Conservation (phyloP, 2,797 vertebrate genomes). For the Tiaroga cobitis region DNA sequence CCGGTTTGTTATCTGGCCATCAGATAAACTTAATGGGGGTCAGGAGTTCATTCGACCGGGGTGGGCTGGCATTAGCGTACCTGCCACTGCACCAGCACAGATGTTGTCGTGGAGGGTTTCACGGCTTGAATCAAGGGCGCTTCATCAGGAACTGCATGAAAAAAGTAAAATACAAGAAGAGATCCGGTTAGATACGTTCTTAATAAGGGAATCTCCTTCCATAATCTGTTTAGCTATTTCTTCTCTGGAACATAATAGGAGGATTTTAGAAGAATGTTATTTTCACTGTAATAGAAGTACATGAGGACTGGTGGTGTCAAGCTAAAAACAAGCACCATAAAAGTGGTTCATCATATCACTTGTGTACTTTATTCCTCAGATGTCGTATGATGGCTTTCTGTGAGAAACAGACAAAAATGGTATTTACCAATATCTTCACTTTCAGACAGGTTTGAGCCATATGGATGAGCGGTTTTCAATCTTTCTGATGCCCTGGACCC, state of each 20-base stretch:
- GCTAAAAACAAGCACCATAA: not conserved
- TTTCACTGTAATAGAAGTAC: not conserved
- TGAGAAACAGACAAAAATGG: not conserved
- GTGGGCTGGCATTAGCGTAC: conserved; percentile 71
- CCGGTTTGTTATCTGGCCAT: conserved; percentile 36
- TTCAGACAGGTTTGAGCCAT: not conserved
- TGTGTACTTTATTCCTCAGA: not conserved
- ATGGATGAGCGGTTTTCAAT: not conserved
- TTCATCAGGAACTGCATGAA: conserved; percentile 85
- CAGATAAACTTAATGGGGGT: conserved; percentile 42
- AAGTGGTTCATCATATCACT: not conserved
- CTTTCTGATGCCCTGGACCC: not conserved
- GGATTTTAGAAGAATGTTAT: not conserved
- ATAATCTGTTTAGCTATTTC: not conserved
- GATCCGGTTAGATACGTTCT: not conserved
- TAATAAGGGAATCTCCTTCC: not conserved
- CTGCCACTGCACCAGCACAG: conserved; percentile 95
- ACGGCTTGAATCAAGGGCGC: conserved; percentile 86
- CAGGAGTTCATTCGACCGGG: conserved; percentile 21
- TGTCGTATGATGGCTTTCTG: not conserved
- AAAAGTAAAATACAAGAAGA: not conserved
- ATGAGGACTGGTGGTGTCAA: not conserved
- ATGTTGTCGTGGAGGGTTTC: conserved; percentile 92
- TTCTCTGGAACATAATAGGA: not conserved
- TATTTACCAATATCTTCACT: not conserved